Evolutionary conservation across 2,888 invertebrate species (phyloP), one percentile per base, ranked within the genome.

Genomic region (Stenoptilia bipunctidactyla): DNA sequence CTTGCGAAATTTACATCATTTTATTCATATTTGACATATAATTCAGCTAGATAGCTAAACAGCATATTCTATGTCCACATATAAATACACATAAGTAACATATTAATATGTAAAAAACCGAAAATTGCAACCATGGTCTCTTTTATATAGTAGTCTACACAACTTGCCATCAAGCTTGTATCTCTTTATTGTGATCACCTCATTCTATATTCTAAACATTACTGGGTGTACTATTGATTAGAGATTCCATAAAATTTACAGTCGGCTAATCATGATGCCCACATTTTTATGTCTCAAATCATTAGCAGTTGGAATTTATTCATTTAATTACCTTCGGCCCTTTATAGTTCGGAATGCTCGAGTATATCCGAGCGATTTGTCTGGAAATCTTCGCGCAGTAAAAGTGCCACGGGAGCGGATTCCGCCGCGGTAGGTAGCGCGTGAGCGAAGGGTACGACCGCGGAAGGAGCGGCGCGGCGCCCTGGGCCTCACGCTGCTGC

Each of bases 391-490:
- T 53, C 83, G 60, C 46, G 72, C 51, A 56, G 62, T 49, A 63
- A 74, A 77, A 45, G 72, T 55, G 54, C 83, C 75, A 52, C 87
- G 82, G 52, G 85, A 82, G 61, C 86, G 82, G 51, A 85, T 73
- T 40, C 79, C 74, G 61, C 87, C 87, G 52, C 87, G 85, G 72
- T 70, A 86, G 42, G 73, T 51, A 49, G 83, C 85, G 53, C 86
- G 73, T 50, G 87, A 70, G 61, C 87, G 85, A 66, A 87, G 66
- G 45, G 80, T 65, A 56, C 85, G 84, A 48, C 82, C 83, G 53
- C 84, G 76, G 68, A 75, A 80, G 34, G 85, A 73, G 59, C 85
- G 85, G 52, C 87, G 85, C 61, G 86, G 71, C 45, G 84, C 79
- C 51, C 84, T 76, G 58, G 86, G 77, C 44, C 83, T 75, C 55